These are phyloP conservation scores for Trypoxylus dichotomus DNA, from an alignment of 1,140 invertebrate genomes.

Conservation along the genomic window DNA sequence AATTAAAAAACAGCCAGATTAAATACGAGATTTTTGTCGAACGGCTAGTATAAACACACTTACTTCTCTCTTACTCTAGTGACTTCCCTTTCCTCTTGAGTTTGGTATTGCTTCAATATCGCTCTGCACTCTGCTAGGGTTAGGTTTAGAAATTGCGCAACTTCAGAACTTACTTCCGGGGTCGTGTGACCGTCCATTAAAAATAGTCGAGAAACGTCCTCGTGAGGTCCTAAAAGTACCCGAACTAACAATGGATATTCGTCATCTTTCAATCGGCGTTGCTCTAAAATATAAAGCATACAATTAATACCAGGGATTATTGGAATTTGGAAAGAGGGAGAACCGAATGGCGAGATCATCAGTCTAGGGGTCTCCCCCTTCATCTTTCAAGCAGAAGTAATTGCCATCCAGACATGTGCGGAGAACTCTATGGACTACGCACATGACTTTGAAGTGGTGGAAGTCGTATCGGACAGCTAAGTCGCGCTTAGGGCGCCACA, in stretches of 20 bases:
- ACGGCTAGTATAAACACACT: constrained; percentile 34
- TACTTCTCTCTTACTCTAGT: constrained; percentile 72
- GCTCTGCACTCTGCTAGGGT: constrained; percentile 76
- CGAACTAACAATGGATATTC: constrained; percentile 80
- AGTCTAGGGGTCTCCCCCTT: no score
- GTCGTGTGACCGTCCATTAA: constrained; percentile 76
- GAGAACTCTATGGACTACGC: no score
- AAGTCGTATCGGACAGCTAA: no score
- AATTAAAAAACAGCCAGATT: constrained; percentile 41
- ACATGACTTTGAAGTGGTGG: no score
- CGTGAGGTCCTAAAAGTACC: constrained; percentile 78
- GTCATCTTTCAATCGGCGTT: constrained; percentile 71
- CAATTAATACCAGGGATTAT: no score
- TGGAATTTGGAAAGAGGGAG: no score
- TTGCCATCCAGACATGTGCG: no score
- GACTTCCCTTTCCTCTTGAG: constrained; percentile 76
- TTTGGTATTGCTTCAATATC: constrained; percentile 76
- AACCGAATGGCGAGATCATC: no score
- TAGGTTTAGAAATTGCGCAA: constrained; percentile 83
- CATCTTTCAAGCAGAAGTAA: no score
- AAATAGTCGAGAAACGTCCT: constrained; percentile 79
- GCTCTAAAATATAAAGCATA: constrained; percentile 60
- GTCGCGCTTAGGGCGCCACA: no score
- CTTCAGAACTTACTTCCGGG: constrained; percentile 74
- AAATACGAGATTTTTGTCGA: constrained; percentile 26